Evolutionary conservation across 1,140 invertebrate species (phyloP).

Genomic region (Caenorhabditis elegans): WBcel235 BX284605.5:10209001-10209500

Average conservation of each 20-base stretch:
- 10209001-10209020: slow-evolving; percentile 58
- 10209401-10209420: slow-evolving; percentile 58
- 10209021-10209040: slow-evolving; percentile 58
- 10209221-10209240: slow-evolving; percentile 59
- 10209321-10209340: slow-evolving; percentile 60
- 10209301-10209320: slow-evolving; percentile 58
- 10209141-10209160: slow-evolving; percentile 55
- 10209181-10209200: slow-evolving; percentile 53
- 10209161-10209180: slow-evolving; percentile 59
- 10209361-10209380: slow-evolving; percentile 57
- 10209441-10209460: slow-evolving; percentile 57
- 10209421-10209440: slow-evolving; percentile 60
- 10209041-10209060: slow-evolving; percentile 65
- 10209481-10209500: slow-evolving; percentile 53
- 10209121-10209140: slow-evolving; percentile 52
- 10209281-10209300: slow-evolving; percentile 48
- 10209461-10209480: slow-evolving; percentile 53
- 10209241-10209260: slow-evolving; percentile 57
- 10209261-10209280: slow-evolving; percentile 61
- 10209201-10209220: slow-evolving; percentile 62
- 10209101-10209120: slow-evolving; percentile 56
- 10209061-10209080: slow-evolving; percentile 59
- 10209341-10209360: slow-evolving; percentile 54
- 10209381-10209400: slow-evolving; percentile 51
- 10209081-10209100: slow-evolving; percentile 56